Evolutionary conservation across 53 echinoderm and acorn worm genomes (phyloP), one percentile per base, ranked within the genome.

Genomic region (Echinarachnius parma): DNA sequence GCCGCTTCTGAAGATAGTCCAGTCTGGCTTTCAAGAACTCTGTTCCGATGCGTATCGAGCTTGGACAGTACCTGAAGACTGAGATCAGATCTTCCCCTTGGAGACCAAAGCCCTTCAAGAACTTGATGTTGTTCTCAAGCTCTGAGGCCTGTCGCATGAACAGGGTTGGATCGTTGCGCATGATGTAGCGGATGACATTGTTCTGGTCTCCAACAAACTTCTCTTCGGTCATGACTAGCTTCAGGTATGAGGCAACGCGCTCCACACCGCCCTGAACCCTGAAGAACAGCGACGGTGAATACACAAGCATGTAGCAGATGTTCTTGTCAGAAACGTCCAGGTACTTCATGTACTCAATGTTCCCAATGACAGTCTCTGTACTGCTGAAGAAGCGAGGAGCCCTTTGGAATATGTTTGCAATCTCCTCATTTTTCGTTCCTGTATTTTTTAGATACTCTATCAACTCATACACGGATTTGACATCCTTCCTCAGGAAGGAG

Each of bases 1-100:
- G 74, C 29, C 32, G 50, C 31, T 70, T 32, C 75, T 80, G 68
- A 5, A 93, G 49, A 23, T 59, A 59, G 28, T 76, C 57, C 53
- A 82, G 29, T 9, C 89, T 67, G 4, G 46, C 13, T 33, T 77
- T 62, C n/a, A 93, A 77, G 63, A 86, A 84, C 53, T 82, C 79
- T 3, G 77, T 79, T 35, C 86, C 85, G 18, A 89, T 84, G 26
- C 89, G 80, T 9, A 93, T 46, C 0, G 80, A 76, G 48, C 86
- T 89, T 14, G 93, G 89, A 42, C 87, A 89, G 80, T 76, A 86
- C 2, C 86, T 79, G 34, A 93, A 65, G 23, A 93, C 62, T 19
- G 75, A 85, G 30, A 82, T 79, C 21, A 93, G 48, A 16, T 82
- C 58, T 9, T 71, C 60, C 5, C 86, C 86, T 3, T 48, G 22